These are phyloP conservation scores for Melinopterus prodromus DNA, from an alignment of 2,888 invertebrate genomes.

Conservation along the genomic window DNA sequence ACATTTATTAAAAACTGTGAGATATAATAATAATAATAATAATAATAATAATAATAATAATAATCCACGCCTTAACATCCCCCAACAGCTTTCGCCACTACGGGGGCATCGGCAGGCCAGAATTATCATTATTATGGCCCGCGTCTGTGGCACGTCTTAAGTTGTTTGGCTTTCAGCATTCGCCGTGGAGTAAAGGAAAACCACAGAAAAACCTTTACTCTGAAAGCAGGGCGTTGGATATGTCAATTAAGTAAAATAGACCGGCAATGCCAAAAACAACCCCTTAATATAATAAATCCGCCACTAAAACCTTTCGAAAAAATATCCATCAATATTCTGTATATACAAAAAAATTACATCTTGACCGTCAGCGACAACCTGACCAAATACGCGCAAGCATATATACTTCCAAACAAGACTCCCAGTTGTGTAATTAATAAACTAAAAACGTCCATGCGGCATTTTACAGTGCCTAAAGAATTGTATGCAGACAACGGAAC, in stretches of 20 bases:
- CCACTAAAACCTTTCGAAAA: background rate
- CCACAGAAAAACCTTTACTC: too few relatives aligned
- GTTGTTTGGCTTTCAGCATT: too few relatives aligned
- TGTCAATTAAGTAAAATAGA: constrained; percentile 13
- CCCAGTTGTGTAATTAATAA: background rate
- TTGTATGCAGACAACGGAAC: background rate
- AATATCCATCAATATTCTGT: background rate
- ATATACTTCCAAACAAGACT: background rate
- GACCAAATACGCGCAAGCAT: constrained; percentile 8
- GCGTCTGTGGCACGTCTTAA: too few relatives aligned
- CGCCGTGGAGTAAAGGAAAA: too few relatives aligned
- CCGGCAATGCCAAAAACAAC: background rate
- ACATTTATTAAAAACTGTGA: constrained; percentile 11
- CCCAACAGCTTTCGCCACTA: too few relatives aligned
- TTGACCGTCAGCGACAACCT: background rate
- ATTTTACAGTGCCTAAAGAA: background rate
- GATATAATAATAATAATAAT: too few relatives aligned
- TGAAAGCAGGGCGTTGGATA: too few relatives aligned
- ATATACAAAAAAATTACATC: background rate
- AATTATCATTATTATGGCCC: too few relatives aligned
- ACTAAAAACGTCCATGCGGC: background rate
- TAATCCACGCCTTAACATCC: too few relatives aligned
- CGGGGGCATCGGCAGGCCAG: too few relatives aligned
- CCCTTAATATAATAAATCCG: background rate
- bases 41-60: too few relatives aligned